A percentile compares a stretch with the other conserved stretches of the same genome.
Conservation (phyloP, 2,888 invertebrate genomes). For the Cybosia mesomella region DNA sequence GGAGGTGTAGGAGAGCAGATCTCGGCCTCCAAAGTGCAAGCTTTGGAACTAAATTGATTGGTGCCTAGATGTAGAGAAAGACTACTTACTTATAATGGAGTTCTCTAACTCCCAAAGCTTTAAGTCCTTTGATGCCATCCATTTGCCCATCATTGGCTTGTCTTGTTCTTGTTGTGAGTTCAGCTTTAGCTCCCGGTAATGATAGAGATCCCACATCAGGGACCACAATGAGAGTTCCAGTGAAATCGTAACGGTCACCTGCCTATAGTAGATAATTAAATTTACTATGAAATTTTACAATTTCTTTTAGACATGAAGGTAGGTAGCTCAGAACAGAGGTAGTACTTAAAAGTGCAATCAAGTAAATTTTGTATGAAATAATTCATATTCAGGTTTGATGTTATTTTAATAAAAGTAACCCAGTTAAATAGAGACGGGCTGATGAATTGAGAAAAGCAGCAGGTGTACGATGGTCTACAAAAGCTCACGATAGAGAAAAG, state of each 20-base stretch:
- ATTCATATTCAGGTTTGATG: too few relatives aligned
- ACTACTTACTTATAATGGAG: constrained; percentile 81
- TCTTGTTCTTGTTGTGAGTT: constrained; percentile 91
- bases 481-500: too few relatives aligned
- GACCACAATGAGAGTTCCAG: constrained; percentile 98
- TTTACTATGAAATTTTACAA: too few relatives aligned
- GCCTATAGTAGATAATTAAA: constrained; percentile 74
- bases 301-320: too few relatives aligned
- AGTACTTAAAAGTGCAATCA: too few relatives aligned
- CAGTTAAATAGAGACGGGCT: too few relatives aligned
- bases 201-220: constrained; percentile 97
- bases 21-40: too few relatives aligned
- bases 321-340: neutral
- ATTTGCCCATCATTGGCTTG: constrained; percentile 90
- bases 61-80: neutral
- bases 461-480: too few relatives aligned
- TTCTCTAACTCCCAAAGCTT: constrained; percentile 87
- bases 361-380: too few relatives aligned
- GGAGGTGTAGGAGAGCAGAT: too few relatives aligned
- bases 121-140: constrained; percentile 95
- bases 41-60: neutral
- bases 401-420: too few relatives aligned
- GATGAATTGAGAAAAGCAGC: too few relatives aligned
- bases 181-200: constrained; percentile 95
- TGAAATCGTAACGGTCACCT: constrained; percentile 95